Conservation (phyloP, 2,797 vertebrate species). For the Acrossocheilus wenchowensis region DNA sequence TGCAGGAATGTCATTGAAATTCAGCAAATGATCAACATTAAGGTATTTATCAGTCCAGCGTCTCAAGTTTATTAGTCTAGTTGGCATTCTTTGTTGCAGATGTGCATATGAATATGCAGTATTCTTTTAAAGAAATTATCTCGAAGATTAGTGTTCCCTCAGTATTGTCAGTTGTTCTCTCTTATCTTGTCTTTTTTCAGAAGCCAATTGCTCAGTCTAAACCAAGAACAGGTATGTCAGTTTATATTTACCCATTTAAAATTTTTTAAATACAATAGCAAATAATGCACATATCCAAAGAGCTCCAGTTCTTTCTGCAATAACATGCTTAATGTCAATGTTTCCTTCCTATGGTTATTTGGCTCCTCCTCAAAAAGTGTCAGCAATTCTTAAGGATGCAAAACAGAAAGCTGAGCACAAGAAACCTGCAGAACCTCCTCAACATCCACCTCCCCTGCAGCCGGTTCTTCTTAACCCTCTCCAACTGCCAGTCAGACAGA, state of each 20-base stretch:
- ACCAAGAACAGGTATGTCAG: conserved; percentile 35
- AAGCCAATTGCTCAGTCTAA: not conserved
- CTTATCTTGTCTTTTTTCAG: not conserved
- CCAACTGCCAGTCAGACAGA: not conserved
- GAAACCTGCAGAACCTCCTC: not conserved
- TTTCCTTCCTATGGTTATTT: not conserved
- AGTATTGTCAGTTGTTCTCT: not conserved
- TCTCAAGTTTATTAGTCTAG: not conserved
- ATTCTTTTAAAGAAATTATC: not conserved
- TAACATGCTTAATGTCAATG: not conserved
- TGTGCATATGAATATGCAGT: not conserved
- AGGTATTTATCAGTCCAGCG: conserved; percentile 18
- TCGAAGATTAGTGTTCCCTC: not conserved
- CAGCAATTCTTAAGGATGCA: conserved; percentile 12
- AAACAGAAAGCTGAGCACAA: not conserved
- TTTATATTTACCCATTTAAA: not conserved
- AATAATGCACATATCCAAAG: not conserved
- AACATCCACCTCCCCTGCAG: not conserved
- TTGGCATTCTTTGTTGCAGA: not conserved
- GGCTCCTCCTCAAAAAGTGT: conserved; percentile 14
- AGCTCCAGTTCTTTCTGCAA: not conserved
- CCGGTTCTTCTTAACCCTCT: not conserved
- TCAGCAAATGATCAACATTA: conserved; percentile 53
- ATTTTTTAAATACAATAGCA: not conserved
- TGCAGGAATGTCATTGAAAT: conserved; percentile 83